These are phyloP conservation scores for Oligia fasciuncula DNA, from an alignment of 2,888 invertebrate species.

Conservation along the genomic window DNA sequence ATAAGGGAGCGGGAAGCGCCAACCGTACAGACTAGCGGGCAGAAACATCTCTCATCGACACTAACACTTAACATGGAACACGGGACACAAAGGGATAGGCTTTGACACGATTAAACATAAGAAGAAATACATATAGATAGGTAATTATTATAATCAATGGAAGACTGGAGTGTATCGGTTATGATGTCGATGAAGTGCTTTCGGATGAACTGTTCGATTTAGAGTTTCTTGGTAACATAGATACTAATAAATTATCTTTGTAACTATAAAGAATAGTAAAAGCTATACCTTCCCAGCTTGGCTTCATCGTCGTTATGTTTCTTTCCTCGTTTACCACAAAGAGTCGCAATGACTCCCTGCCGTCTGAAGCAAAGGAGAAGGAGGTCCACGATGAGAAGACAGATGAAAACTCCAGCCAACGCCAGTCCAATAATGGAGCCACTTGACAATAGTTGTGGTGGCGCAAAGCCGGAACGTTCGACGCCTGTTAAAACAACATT, in stretches of 20 bases:
- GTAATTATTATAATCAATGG: slow-evolving; percentile 68
- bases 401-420: slow-evolving; percentile 94
- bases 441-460: slow-evolving; percentile 91
- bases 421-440: slow-evolving; percentile 96
- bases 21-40: slow-evolving; percentile 97
- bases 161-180: slow-evolving; percentile 66
- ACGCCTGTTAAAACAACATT: slow-evolving; percentile 81
- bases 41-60: slow-evolving; percentile 90
- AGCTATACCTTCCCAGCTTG: slow-evolving; percentile 94
- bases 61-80: slow-evolving; percentile 79
- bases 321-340: slow-evolving; percentile 92
- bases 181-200: slow-evolving; percentile 82
- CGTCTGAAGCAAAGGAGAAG: slow-evolving; percentile 93
- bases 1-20: slow-evolving; percentile 99
- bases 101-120: slow-evolving; percentile 66
- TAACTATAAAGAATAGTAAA: neutral
- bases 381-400: slow-evolving; percentile 96
- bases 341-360: slow-evolving; percentile 92
- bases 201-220: slow-evolving; percentile 65
- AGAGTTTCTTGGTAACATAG: slow-evolving; percentile 46
- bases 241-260: slow-evolving; percentile 10
- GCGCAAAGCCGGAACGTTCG: slow-evolving; percentile 86
- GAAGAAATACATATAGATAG: slow-evolving; percentile 64
- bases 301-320: slow-evolving; percentile 94
- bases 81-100: slow-evolving; percentile 66